phyloP scores from a whole-genome alignment of 2,888 invertebrate genomes.

The Perizoma flavofasciatum region DNA sequence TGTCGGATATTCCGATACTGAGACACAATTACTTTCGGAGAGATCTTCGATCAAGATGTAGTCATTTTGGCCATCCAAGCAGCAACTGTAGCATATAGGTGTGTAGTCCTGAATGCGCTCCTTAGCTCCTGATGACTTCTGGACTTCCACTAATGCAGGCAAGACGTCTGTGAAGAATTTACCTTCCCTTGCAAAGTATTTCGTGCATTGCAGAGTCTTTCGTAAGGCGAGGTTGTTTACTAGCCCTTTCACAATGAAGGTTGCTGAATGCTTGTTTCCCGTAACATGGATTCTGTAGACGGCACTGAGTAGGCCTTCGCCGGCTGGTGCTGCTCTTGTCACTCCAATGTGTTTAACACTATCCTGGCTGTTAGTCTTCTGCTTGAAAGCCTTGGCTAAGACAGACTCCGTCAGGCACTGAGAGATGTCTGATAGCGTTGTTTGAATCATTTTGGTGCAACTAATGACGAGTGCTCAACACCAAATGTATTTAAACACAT shows the following conservation, averaged over 20 bases:
- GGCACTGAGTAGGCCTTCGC: constrained; percentile 58
- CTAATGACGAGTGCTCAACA: not conserved
- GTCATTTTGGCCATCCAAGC: constrained; percentile 53
- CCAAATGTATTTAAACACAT: constrained; percentile 36
- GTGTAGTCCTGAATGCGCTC: constrained; percentile 51
- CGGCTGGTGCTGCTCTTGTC: constrained; percentile 52
- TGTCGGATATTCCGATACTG: constrained; percentile 45
- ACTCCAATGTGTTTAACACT: constrained; percentile 45
- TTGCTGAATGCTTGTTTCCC: constrained; percentile 41
- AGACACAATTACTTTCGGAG: constrained; percentile 42
- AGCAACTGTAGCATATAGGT: constrained; percentile 52
- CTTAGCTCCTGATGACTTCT: constrained; percentile 50
- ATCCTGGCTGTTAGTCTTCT: constrained; percentile 52
- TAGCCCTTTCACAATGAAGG: constrained; percentile 56
- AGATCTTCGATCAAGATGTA: constrained; percentile 61
- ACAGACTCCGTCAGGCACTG: constrained; percentile 51
- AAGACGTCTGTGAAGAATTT: constrained; percentile 53
- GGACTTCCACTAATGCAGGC: constrained; percentile 47
- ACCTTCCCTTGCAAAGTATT: constrained; percentile 53
- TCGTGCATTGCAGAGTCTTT: constrained; percentile 45
- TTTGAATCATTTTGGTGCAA: constrained; percentile 45
- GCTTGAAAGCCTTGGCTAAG: constrained; percentile 51
- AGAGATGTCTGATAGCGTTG: constrained; percentile 51
- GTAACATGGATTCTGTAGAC: constrained; percentile 54
- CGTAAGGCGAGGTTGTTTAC: constrained; percentile 47